phyloP scores from a whole-genome alignment of 2,888 invertebrate genomes.

The Polyploca ridens region DNA sequence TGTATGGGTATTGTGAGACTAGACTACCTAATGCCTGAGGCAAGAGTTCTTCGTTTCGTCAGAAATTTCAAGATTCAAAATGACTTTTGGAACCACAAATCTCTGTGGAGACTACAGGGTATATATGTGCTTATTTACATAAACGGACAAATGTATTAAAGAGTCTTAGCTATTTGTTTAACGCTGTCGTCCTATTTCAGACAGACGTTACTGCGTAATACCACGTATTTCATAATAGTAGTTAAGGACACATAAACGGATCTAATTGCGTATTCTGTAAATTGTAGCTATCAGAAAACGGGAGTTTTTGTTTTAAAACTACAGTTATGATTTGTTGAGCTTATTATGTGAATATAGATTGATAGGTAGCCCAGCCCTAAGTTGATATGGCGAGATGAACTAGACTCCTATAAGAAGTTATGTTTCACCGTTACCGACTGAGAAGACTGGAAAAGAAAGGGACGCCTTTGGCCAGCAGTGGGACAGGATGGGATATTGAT shows the following conservation, averaged over 20 bases:
- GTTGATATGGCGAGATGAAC: too few relatives aligned
- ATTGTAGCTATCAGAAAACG: not conserved
- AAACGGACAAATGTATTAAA: not conserved
- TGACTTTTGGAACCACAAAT: too few relatives aligned
- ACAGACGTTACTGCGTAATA: slow-evolving; percentile 26
- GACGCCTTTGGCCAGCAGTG: too few relatives aligned
- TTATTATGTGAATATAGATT: not conserved
- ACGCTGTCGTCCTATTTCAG: slow-evolving; percentile 12
- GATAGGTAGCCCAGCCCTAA: too few relatives aligned
- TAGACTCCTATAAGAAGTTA: too few relatives aligned
- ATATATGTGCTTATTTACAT: not conserved
- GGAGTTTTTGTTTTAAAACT: not conserved
- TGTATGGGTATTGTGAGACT: not conserved
- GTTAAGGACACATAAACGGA: slow-evolving; percentile 17
- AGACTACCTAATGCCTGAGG: too few relatives aligned
- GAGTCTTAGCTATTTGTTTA: not conserved
- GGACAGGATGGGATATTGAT: too few relatives aligned
- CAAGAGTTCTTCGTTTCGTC: too few relatives aligned
- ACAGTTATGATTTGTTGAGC: not conserved
- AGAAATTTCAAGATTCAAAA: too few relatives aligned
- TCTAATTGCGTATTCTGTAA: not conserved
- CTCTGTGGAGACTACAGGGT: not conserved
- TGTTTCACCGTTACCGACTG: too few relatives aligned
- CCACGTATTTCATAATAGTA: slow-evolving; percentile 34
- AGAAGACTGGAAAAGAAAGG: too few relatives aligned